Evolutionary conservation across 2,797 vertebrate species (phyloP), one percentile per base, ranked within the genome.

Genomic region (Sarcoramphus papa): DNA sequence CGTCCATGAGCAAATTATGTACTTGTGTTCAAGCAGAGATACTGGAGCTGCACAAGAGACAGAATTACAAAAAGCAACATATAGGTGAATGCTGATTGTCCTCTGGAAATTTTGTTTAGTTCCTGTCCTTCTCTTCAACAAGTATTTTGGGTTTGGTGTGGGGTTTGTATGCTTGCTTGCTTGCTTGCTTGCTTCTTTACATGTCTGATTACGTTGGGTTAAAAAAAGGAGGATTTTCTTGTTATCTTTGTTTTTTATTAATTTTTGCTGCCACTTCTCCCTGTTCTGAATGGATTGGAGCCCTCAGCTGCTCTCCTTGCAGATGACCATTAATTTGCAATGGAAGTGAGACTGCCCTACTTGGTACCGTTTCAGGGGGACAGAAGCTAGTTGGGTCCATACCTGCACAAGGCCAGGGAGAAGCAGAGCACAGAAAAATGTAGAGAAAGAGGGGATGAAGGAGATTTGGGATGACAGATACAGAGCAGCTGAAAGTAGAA

Each of bases 401-500:
- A 54, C 8, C 33, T 73, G 21, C 77, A 57, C 0, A 3, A 85
- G 35, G 63, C 51, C 63, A 56, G 25, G 12, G 35, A 82, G 77
- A 87, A 84, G 31, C 30, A 78, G 40, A 79, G n/a, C 31, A 82
- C 14, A 85, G 27, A 67, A 92, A 28, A 64, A 63, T 33, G 9
- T 21, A 73, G 51, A 67, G 20, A 84, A 45, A 67, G 28, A 51
- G 28, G 35, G 40, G 11, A 3, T 10, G 7, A 53, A 54, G 31
- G 45, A 88, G 24, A 37, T 73, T 68, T 89, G 41, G n/a, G 45
- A 53, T 14, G 47, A 59, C 30, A 91, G 37, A 54, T 40, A 40
- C 11, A 85, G 37, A 82, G 28, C 30, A 83, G 43, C 25, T 80
- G 43, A 83, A 86, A 92, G 62, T n/a, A 76, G 68, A 83, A 77